Percentiles rank a stretch among this genome's conserved stretches.
Conservation (phyloP, 1,140 invertebrate species). For the Dendrolimus kikuchii region DNA sequence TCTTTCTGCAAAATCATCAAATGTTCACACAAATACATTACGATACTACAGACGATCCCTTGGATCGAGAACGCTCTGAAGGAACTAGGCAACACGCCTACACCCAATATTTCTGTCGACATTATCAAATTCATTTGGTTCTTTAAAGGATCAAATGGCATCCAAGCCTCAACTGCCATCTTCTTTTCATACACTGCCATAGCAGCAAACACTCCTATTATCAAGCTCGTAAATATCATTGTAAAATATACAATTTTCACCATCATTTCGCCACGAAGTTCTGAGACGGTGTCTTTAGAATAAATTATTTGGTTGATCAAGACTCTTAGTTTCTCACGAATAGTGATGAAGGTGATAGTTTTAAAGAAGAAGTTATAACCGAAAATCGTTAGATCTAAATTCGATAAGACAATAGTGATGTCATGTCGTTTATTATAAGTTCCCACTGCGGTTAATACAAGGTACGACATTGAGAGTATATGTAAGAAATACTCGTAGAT, state of each 20-base stretch:
- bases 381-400: conserved; percentile 43
- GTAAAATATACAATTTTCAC: conserved; percentile 11
- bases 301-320: conserved; percentile 36
- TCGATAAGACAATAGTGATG: conserved; percentile 27
- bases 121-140: conserved; percentile 31
- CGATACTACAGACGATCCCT: conserved; percentile 45
- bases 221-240: conserved; percentile 21
- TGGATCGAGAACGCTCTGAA: conserved; percentile 46
- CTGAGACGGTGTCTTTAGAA: conserved; percentile 40
- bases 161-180: conserved; percentile 45
- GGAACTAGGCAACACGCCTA: conserved; percentile 32
- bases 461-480: conserved; percentile 28
- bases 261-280: conserved; percentile 36
- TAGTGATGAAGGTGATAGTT: conserved; percentile 35
- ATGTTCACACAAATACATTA: conserved; percentile 58
- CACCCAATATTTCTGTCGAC: conserved; percentile 32
- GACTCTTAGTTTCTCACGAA: conserved; percentile 26
- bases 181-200: conserved; percentile 35
- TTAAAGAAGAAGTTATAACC: conserved; percentile 47
- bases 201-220: conserved; percentile 17
- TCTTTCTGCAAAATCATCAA: conserved; percentile 36
- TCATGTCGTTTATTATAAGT: conserved; percentile 31
- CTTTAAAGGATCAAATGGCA: conserved; percentile 47
- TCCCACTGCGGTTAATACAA: conserved; percentile 39
- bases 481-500: conserved; percentile 33